Conservation (phyloP, 2,113 vertebrate species). For the Xiphophorus hellerii region DNA sequence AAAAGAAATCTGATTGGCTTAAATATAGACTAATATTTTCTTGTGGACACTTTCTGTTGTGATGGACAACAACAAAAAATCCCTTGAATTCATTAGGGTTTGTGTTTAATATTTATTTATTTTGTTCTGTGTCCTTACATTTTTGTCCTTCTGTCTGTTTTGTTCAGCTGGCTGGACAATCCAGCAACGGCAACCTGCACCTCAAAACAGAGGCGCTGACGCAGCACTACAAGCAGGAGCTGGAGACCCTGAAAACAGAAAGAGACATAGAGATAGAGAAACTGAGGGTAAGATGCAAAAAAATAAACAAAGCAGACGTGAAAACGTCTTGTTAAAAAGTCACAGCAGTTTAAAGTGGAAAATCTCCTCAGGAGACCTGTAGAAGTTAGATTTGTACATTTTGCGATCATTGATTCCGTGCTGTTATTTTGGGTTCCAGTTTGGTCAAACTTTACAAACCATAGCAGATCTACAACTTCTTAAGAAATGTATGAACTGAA, state of each 20-base stretch:
- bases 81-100: too few species aligned
- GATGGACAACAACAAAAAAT: background rate
- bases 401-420: too few species aligned
- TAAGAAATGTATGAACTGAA: too few species aligned
- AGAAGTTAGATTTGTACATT: too few species aligned
- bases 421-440: too few species aligned
- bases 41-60: background rate
- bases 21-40: too few species aligned
- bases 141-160: background rate
- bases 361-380: too few species aligned
- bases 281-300: slow-evolving; percentile 81
- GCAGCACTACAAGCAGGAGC: slow-evolving; percentile 88
- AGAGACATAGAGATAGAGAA: slow-evolving; percentile 89
- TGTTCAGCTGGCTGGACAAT: slow-evolving; percentile 72
- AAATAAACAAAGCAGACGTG: background rate
- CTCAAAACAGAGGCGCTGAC: slow-evolving; percentile 89
- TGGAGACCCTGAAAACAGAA: slow-evolving; percentile 82
- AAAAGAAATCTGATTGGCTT: background rate
- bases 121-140: background rate
- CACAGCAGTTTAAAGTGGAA: too few species aligned
- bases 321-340: too few species aligned
- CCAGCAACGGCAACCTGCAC: slow-evolving; percentile 75
- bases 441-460: too few species aligned
- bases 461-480: too few species aligned
- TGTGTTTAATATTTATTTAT: too few species aligned